Evolutionary conservation across 2,888 invertebrate genomes (phyloP), one percentile per base, ranked within the genome.

Genomic region (Ferrisia virgata): DNA sequence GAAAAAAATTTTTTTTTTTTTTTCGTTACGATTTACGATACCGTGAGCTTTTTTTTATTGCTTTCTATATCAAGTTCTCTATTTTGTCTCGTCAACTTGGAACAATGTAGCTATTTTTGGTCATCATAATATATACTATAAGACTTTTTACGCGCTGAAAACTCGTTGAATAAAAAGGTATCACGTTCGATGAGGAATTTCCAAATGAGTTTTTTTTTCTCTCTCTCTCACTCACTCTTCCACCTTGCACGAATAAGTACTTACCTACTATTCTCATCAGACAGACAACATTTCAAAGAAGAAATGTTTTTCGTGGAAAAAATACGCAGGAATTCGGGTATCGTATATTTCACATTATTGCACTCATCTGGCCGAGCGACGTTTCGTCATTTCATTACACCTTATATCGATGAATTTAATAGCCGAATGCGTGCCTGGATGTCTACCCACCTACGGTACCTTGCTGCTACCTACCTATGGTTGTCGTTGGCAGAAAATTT

Each of bases 21-120:
- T 3, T 53, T 53, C 33, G 40, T 31, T 18, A 33, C 28, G 15
- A 53, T 53, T 43, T 81, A 31, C 58, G 40, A 47, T 40, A 15
- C 80, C 28, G 9, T 36, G 78, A 36, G 36, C 33, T 40, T 79
- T 79, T 76, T 79, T 79, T 79, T 79, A 79, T 79, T 43, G 36
- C 47, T 36, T 28, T 79, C 43, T 40, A 47, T 40, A 47, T 79
- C 8, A 79, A 79, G 40, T 47, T 28, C 3, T 28, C 3, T 15
- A n/a, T 40, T 78, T 47, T 15, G 25, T 15, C 9, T 6, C 11
- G 79, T 36, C 79, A 36, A 72, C 31, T 22, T 33, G 8, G n/a
- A 72, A 72, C 72, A 72, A 72, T 72, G 72, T 33, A n/a, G 31
- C 33, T 72, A 72, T 72, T 72, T 72, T 72, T 33, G 72, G 36